Base-by-base conservation (phyloP, 2,797 vertebrate species). In the Cyprinodon diabolis region DNA sequence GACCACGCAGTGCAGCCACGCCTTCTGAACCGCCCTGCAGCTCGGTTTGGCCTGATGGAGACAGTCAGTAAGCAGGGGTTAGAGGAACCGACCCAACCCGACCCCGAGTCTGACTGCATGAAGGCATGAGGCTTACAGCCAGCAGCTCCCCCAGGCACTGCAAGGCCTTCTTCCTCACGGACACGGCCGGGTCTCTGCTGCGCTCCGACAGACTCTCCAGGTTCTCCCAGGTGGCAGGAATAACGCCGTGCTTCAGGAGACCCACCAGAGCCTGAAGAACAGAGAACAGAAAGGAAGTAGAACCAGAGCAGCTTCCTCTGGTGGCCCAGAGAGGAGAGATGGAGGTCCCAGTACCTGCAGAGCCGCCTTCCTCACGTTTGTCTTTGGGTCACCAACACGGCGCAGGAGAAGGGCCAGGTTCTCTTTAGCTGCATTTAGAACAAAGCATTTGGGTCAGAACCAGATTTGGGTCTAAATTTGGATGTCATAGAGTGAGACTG, bases 131-230 rank as follows among this genome's bases (percentile, higher is more conserved):
- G 84, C 96, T 96, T 84, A 99, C 98, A 92, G 76, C 4, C 0
- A 99, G 95, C 43, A 99, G 95, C 14, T 98, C 97, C 0, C 95
- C 97, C 8, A 99, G 54, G 58, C 96, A 97, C 47, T 95, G 96
- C 66, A 99, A 74, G 1, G 97, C 95, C 82, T 99, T 98, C 79
- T 98, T 99, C 82, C 96, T 94, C 65, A 99, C 98, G 0, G 97
- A 98, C 6, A 97, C 82, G 0, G 97, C 95, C 0, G 97, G 94
- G 85, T 99, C 98, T 49, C 97, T 95, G 86, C 96, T 96, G 1
- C 96, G 97, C 11, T 97, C 97, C 0, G 92, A 96, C 49, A 99
- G 90, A 0, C 90, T 63, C 0, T 76, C 56, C 77, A 99, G 77
- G 73, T 96, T 96, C 71, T 96, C 95, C 1, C 80, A 78, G 37